Conservation (phyloP, 1,140 invertebrate genomes). For the Berghia stephanieae region DNA sequence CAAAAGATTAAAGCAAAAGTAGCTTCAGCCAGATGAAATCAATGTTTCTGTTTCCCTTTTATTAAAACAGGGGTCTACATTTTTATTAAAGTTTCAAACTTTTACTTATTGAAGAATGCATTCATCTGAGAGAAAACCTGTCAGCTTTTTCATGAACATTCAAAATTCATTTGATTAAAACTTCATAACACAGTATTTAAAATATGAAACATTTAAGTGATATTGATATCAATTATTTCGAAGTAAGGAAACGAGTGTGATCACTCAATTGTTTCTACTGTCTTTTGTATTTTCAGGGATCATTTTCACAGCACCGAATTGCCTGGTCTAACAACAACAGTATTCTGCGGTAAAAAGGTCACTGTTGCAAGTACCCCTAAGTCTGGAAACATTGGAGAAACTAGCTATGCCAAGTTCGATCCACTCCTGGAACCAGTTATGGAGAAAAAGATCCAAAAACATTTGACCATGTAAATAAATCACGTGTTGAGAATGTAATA, state of each 20-base stretch:
- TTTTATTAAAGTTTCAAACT: too few relatives aligned
- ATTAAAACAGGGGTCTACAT: too few relatives aligned
- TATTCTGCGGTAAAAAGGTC: slow-evolving; percentile 56
- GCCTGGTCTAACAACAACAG: slow-evolving; percentile 27
- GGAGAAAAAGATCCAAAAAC: slow-evolving; percentile 26
- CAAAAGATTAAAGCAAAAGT: too few relatives aligned
- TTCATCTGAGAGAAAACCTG: too few relatives aligned
- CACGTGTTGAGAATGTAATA: background rate
- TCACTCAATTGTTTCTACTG: background rate
- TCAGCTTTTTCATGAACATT: too few relatives aligned
- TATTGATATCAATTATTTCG: slow-evolving; percentile 20
- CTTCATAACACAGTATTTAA: too few relatives aligned
- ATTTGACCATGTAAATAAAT: slow-evolving; percentile 27
- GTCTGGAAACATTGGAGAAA: background rate
- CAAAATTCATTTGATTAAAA: too few relatives aligned
- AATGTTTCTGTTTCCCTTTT: too few relatives aligned
- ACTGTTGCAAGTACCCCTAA: slow-evolving; percentile 55
- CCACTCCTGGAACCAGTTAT: slow-evolving; percentile 8
- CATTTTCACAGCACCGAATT: slow-evolving; percentile 23
- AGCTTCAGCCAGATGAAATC: too few relatives aligned
- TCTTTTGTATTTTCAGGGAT: slow-evolving; percentile 22
- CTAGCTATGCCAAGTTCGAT: slow-evolving; percentile 3
- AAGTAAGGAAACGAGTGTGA: too few relatives aligned
- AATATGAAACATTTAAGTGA: too few relatives aligned
- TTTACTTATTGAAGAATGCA: too few relatives aligned